A percentile compares a stretch with the other conserved stretches of the same genome.
Evolutionary conservation across 1,140 invertebrate species (phyloP).

Genomic region (Achroia grisella): DNA sequence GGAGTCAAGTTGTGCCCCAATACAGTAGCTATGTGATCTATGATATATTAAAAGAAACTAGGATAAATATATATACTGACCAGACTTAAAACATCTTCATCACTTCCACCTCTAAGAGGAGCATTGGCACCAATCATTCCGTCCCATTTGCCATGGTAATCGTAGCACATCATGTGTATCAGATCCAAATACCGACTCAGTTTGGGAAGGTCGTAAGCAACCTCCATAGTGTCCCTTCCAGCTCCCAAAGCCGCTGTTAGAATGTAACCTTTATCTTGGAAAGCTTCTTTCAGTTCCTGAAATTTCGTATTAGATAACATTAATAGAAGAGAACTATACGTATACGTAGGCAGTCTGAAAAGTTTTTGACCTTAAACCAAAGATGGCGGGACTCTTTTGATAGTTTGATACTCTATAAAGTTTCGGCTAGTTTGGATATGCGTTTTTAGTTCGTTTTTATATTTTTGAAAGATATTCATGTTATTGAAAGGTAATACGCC

Average conservation of each 20-base stretch:
- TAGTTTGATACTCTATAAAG: too few species aligned
- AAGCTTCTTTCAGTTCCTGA: slow-evolving; percentile 69
- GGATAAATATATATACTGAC: slow-evolving; percentile 35
- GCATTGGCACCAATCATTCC: slow-evolving; percentile 83
- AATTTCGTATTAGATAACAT: slow-evolving; percentile 8
- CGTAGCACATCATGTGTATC: slow-evolving; percentile 92
- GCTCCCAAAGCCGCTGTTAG: slow-evolving; percentile 86
- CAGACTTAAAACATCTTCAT: slow-evolving; percentile 74
- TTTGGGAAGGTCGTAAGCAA: slow-evolving; percentile 83
- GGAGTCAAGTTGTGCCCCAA: too few species aligned
- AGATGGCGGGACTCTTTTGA: too few species aligned
- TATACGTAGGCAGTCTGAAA: neutral
- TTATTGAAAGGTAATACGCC: too few species aligned
- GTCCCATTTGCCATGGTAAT: slow-evolving; percentile 92
- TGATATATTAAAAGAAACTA: too few species aligned
- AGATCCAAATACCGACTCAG: slow-evolving; percentile 85
- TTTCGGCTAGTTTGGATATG: too few species aligned
- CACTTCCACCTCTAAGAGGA: slow-evolving; percentile 71
- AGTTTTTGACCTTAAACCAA: too few species aligned
- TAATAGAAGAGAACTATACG: neutral
- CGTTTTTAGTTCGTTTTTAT: too few species aligned
- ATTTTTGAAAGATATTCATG: too few species aligned
- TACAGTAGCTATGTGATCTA: too few species aligned
- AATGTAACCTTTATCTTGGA: slow-evolving; percentile 64
- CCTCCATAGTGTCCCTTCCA: slow-evolving; percentile 80